These are phyloP conservation scores for Noctilio leporinus DNA, from an alignment of 2,113 vertebrate species.

Conservation along the genomic window DNA sequence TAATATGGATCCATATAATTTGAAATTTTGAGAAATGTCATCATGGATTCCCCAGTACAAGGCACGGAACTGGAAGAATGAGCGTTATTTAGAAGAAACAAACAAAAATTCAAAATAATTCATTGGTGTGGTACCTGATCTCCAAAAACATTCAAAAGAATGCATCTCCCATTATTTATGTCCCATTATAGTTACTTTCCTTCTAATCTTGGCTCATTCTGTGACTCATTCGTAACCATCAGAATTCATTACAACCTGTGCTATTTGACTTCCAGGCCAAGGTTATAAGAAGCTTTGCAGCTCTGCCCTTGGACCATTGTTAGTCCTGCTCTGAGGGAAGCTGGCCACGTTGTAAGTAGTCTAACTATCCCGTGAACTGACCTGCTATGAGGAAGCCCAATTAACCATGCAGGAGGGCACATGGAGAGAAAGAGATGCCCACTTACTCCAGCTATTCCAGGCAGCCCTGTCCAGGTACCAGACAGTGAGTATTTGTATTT, in stretches of 20 bases:
- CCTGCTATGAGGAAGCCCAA: neutral
- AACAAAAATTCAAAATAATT: neutral
- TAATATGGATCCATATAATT: neutral
- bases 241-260: neutral
- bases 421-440: neutral
- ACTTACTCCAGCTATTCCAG: neutral
- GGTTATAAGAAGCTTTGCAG: neutral
- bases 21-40: neutral
- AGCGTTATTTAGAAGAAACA: neutral
- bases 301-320: neutral
- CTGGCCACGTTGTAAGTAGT: neutral
- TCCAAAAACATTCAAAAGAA: neutral
- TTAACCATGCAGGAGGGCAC: neutral
- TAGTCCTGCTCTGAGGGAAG: neutral
- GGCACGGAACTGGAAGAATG: neutral
- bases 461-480: neutral
- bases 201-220: neutral
- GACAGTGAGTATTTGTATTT: neutral
- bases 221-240: neutral
- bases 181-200: neutral
- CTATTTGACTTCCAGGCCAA: neutral
- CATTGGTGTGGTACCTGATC: neutral
- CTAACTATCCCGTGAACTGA: neutral
- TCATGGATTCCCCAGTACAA: neutral
- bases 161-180: neutral